phyloP scores from a whole-genome alignment of 2,797 vertebrate genomes.

The Garrulus glandarius region DNA sequence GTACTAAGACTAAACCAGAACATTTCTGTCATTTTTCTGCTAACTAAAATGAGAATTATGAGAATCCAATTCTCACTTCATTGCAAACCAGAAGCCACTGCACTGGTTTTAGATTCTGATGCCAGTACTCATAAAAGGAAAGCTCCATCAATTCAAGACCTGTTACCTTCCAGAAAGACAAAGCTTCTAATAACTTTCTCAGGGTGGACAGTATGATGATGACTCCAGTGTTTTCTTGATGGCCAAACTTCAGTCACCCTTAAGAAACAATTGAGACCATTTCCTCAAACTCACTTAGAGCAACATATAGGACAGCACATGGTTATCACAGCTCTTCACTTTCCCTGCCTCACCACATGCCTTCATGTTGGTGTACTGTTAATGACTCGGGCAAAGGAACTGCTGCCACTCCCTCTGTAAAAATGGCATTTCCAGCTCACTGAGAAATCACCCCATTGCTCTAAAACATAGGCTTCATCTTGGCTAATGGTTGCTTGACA shows the following conservation, averaged over 20 bases:
- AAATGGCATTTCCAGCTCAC: not conserved
- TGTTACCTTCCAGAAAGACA: not conserved
- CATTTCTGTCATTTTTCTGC: not conserved
- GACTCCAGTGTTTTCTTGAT: not conserved
- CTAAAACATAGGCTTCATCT: not conserved
- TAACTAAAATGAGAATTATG: not conserved
- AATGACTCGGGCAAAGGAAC: not conserved
- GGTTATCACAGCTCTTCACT: not conserved
- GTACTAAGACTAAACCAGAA: not conserved
- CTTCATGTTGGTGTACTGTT: not conserved
- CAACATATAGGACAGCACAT: accelerated
- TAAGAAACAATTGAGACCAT: not conserved
- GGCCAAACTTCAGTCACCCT: not conserved
- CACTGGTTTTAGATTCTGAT: not conserved
- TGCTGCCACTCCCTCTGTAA: not conserved
- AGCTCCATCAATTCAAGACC: not conserved
- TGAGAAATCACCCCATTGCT: not conserved
- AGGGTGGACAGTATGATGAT: not conserved
- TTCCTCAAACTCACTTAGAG: not conserved
- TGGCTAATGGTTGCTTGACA: not conserved
- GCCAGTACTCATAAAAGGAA: not conserved
- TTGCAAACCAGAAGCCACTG: not conserved
- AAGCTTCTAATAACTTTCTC: not conserved
- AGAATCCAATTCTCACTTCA: not conserved
- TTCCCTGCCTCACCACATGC: not conserved